Percentiles rank a stretch among this genome's conserved stretches.
phyloP scores from a whole-genome alignment of 2,888 invertebrate species.

The Stomorhina lunata region DNA sequence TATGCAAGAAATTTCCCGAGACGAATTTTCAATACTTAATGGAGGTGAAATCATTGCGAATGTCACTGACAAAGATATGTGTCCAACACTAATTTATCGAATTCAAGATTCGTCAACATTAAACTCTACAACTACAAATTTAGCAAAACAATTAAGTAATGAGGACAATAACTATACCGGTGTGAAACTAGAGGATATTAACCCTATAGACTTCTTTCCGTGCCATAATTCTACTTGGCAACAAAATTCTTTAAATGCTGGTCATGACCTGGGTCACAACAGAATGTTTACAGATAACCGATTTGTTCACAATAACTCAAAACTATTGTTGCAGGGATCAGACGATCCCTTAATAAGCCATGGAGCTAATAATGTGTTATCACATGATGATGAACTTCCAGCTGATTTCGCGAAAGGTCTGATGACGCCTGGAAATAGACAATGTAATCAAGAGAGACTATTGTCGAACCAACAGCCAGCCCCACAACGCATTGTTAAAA shows the following conservation, averaged over 20 bases:
- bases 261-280: slow-evolving; percentile 67
- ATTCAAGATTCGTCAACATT: slow-evolving; percentile 66
- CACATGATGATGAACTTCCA: slow-evolving; percentile 75
- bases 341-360: slow-evolving; percentile 79
- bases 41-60: slow-evolving; percentile 68
- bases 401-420: slow-evolving; percentile 72
- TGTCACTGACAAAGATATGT: slow-evolving; percentile 68
- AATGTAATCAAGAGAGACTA: slow-evolving; percentile 29
- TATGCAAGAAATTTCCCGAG: slow-evolving; percentile 78
- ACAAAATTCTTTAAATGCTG: slow-evolving; percentile 66
- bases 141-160: slow-evolving; percentile 42
- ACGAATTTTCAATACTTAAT: slow-evolving; percentile 73
- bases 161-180: slow-evolving; percentile 40
- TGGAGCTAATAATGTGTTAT: slow-evolving; percentile 76
- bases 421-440: slow-evolving; percentile 50
- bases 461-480: neutral
- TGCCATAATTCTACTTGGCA: slow-evolving; percentile 67
- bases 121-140: neutral
- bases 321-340: slow-evolving; percentile 77
- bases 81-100: slow-evolving; percentile 68
- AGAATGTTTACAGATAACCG: slow-evolving; percentile 41
- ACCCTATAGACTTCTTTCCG: slow-evolving; percentile 66
- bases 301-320: slow-evolving; percentile 68
- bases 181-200: slow-evolving; percentile 70
- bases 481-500: slow-evolving; percentile 48